Evolutionary conservation across 2,113 vertebrate species (phyloP).

Genomic region (Nymphicus hollandicus): DNA sequence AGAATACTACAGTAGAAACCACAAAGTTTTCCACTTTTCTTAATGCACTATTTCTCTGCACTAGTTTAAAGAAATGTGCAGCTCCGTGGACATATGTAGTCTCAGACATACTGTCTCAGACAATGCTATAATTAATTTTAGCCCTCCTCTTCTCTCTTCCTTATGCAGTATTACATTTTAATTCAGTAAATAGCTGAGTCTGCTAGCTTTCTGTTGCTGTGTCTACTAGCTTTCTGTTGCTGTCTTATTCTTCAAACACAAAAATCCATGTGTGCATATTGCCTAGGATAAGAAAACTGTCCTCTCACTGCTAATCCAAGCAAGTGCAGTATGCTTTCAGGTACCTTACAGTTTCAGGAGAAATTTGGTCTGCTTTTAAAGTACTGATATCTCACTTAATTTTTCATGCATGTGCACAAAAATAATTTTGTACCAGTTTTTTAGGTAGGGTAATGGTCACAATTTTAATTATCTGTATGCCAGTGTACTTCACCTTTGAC

Average conservation of each 20-base stretch:
- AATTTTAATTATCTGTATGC: not conserved
- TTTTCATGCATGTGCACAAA: not conserved
- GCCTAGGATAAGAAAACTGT: not conserved
- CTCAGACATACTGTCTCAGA: not conserved
- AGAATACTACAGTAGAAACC: not conserved
- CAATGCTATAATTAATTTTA: not conserved
- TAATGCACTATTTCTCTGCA: not conserved
- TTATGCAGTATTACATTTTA: not conserved
- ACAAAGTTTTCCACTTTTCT: not conserved
- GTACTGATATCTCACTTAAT: not conserved
- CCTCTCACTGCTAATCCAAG: not conserved
- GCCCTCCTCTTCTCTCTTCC: accelerated
- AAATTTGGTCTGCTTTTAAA: not conserved
- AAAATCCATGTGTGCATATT: not conserved
- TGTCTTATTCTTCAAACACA: not conserved
- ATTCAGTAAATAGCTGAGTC: not conserved
- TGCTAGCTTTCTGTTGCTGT: not conserved
- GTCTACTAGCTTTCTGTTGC: not conserved
- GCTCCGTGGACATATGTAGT: not conserved
- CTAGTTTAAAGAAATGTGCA: not conserved
- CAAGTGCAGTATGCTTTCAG: not conserved
- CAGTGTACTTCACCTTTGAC: not conserved
- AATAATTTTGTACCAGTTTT: not conserved
- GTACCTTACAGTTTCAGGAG: not conserved
- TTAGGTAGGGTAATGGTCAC: not conserved